Evolutionary conservation across 1,140 invertebrate genomes (phyloP), one percentile per base, ranked within the genome.

Genomic region (Aphelinus certus): DNA sequence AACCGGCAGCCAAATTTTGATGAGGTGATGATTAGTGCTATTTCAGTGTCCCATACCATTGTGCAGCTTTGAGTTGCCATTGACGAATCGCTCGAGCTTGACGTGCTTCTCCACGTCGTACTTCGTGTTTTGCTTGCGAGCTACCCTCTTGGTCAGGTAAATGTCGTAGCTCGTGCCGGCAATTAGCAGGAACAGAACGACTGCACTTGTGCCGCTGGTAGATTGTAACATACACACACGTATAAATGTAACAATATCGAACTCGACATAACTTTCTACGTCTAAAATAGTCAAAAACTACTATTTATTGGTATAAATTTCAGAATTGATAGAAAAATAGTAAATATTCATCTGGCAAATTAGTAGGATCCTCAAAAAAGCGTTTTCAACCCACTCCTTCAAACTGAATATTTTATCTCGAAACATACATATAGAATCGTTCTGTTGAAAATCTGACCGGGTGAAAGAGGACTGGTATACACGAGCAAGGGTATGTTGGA

Each of bases 141-240:
- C 51, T n/a, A 83, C 71, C 67, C 82, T 84, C 66, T 78, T 83
- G 7, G 78, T 79, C 42, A 88, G 49, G 65, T 87, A 87, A 53
- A 87, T 61, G 67, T 89, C 88, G 58, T 88, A 87, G 5, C 73
- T 75, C 3, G 87, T 86, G 3, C 92, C 93, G 4, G 87, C 79
- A 3, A 91, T 85, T 75, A 95, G 89, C 56, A 94, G 78, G 1
- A 89, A 76, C 1, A 85, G 78, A 1, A 93, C 90, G 7, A 89
- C 75, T 10, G 83, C 80, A 43, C 90, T 91, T 1, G 91, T 90
- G 1, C 89, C 89, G 58, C 93, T 94, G 81, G 88, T 3, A 68
- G 42, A 1, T 10, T 6, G 4, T 43, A 65, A n/a, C 2, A 53
- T 46, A 26, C 45, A 71, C 85, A 53, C 4, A 53, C 4, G 51